Evolutionary conservation across 23 tunicate genomes (phyloP), one percentile per base, ranked within the genome.

Genomic region (Corella eumyota): DNA sequence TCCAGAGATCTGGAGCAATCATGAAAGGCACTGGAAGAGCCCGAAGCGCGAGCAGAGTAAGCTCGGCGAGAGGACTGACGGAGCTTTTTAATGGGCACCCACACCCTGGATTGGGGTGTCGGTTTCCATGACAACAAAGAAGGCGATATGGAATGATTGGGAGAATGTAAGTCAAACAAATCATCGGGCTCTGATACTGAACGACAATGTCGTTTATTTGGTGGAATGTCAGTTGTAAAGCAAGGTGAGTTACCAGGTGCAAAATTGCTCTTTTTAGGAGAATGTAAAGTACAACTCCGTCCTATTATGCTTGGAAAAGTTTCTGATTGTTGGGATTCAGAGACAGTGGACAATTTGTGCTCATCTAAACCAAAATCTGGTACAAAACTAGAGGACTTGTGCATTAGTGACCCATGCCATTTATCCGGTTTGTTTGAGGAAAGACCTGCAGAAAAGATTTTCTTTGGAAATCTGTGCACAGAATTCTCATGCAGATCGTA

Each of bases 161-260:
- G 56, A 25, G 20, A 13, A 9, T 21, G 36, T 7, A 6, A 6
- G 36, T 58, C 63, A 23, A 58, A 58, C 52, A 71, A 4, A 27
- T 64, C 78, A 4, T 79, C 88, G 25, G 76, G 75, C 45, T 70
- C 88, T 17, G 88, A 79, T 29, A 79, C 88, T 7, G 88, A 79
- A 2, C 88, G 61, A 36, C 88, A 79, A 63, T 79, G 88, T 25
- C 64, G 67, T 40, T 79, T 79, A 29, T 20, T 71, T 19, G 88
- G 69, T 2, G 88, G 88, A 20, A 60, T 50, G 30, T 67, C 88
- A 25, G 68, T 31, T 36, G 34, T 11, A 9, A 15, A 17, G 60
- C 22, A 17, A 24, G 54, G 2, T 33, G 31, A 44, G n/a, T 30
- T 30, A 5, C 37, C 25, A 19, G 36, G 68, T 33, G 74, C 33